Percentiles rank a stretch among this genome's conserved stretches.
phyloP scores from a whole-genome alignment of 2,797 vertebrate genomes.

The Eulemur albifrons region DNA sequence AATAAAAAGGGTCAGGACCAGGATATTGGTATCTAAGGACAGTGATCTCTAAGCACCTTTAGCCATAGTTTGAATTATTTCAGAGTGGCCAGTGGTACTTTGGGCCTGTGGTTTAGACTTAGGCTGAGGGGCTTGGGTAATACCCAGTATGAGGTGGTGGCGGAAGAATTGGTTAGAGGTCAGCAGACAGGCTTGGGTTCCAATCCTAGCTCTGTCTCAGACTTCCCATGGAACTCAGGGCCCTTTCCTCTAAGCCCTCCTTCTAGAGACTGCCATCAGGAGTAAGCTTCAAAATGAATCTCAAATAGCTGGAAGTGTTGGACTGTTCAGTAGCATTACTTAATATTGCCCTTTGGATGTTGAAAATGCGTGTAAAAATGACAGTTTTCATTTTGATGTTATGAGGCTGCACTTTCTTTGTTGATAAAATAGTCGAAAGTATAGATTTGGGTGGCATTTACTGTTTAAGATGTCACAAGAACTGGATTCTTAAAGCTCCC shows the following conservation, averaged over 20 bases:
- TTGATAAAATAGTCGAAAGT: not conserved
- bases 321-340: not conserved
- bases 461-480: slow-evolving; percentile 26
- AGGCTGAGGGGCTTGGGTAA: not conserved
- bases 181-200: not conserved
- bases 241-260: not conserved
- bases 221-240: not conserved
- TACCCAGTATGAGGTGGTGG: not conserved
- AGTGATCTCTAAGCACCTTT: not conserved
- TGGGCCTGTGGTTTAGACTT: slow-evolving; percentile 18
- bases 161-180: slow-evolving; percentile 30
- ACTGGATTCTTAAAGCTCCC: not conserved
- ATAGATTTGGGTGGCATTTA: not conserved
- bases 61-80: not conserved
- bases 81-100: not conserved
- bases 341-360: not conserved
- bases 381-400: slow-evolving; percentile 34
- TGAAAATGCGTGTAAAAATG: slow-evolving; percentile 38
- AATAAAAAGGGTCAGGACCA: not conserved
- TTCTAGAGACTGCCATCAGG: not conserved
- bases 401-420: not conserved
- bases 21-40: not conserved
- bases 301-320: slow-evolving; percentile 27
- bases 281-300: slow-evolving; percentile 26
- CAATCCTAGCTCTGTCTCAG: not conserved